Evolutionary conservation across 2,113 vertebrate genomes (phyloP), one percentile per base, ranked within the genome.

Genomic region (Pluvianellus socialis): DNA sequence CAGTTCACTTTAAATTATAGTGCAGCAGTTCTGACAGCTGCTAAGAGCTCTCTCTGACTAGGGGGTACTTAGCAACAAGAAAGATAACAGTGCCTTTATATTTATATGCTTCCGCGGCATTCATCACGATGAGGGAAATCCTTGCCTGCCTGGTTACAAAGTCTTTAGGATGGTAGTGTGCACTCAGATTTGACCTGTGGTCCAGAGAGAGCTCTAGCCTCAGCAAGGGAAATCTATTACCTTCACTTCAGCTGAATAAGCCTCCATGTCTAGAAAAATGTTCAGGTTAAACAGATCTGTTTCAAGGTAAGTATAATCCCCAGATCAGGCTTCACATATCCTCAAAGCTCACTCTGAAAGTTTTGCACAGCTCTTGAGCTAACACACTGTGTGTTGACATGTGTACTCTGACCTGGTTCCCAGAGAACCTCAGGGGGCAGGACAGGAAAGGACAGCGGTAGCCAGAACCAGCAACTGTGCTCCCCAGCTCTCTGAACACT

Each of bases 51-150:
- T 63, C 19, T 85, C 62, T 4, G 45, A 88, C 58, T 66, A 87
- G 89, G 62, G 42, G 62, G 33, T 67, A 91, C 94, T 92, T 87
- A 96, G 94, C 91, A 94, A 95, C 76, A 85, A 79, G 84, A 89
- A 91, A 91, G 74, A 82, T 92, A 97, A 82, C 84, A 65, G 35
- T 16, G 42, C 73, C 38, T 93, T 62, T 91, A 62, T 86, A 70
- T 94, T 93, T 86, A 87, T 56, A 79, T 85, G 53, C 32, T 89
- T 87, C 53, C 53, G 24, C 82, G 45, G 45, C 70, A 70, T 91
- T 89, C 70, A 79, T 91, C 58, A 94, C 38, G n/a, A 44, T 35
- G 58, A 70, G 80, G 86, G 66, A 95, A 96, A 95, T 79, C 86
- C 94, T 95, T 72, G 23, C 42, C 71, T 92, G 38, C 67, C 55